Evolutionary conservation across 2,797 vertebrate genomes (phyloP), one percentile per base, ranked within the genome.

Genomic region (Brotula barbata): DNA sequence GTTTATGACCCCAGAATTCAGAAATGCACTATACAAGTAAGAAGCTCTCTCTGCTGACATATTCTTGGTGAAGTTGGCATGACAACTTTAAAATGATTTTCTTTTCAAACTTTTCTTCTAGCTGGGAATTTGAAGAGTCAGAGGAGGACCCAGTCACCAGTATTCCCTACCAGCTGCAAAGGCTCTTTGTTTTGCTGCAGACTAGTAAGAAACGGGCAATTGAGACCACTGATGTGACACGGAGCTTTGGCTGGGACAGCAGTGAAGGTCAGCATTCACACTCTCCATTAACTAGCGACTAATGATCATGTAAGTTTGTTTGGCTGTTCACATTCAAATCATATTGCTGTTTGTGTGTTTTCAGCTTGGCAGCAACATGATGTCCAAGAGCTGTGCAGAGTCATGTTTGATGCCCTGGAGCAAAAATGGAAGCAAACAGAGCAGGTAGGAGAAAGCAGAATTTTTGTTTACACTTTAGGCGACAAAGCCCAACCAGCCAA

Each of bases 381-480:
- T 42, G 95, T 99, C 31, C 97, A 99, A 85, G 97, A 99, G 85
- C 92, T 99, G 47, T 99, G 97, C 82, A 93, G 97, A 83, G 97
- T 99, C 85, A 99, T 99, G 97, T 99, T 99, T 83, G 97, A 99
- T 88, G 97, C 97, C 85, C 90, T 99, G 86, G 97, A 99, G 83
- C 97, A 99, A 80, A 99, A 99, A 67, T 99, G 97, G 97, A 99
- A 98, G 80, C 95, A 97, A 89, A 99, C 97, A 0, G 96, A 98
- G 78, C 97, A 99, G 95, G 97, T 98, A 89, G 72, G 72, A 54
- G 1, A 63, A 58, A 63, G 31, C 34, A 46, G 43, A 36, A 57
- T 6, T 2, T 67, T 59, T 64, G 28, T 11, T 44, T 62, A 52
- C 23, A 42, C 23, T 33, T 64, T 23, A 46, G 49, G 56, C 42